Evolutionary conservation across 2,113 vertebrate species (phyloP).

Genomic region (Indicator maculatus): DNA sequence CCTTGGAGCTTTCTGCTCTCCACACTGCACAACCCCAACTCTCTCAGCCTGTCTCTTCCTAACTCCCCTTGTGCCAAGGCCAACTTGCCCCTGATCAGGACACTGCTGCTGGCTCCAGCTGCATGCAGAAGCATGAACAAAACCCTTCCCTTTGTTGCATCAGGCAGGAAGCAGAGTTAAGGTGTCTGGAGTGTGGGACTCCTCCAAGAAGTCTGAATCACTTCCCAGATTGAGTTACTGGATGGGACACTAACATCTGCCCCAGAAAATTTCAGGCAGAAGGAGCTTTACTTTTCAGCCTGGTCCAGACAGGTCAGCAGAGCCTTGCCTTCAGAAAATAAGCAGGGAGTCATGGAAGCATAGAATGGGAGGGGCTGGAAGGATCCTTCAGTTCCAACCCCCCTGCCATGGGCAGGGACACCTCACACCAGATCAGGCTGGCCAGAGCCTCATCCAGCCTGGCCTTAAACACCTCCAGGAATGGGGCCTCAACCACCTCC

Average conservation of each 20-base stretch:
- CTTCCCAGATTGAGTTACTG: neutral
- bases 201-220: neutral
- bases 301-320: neutral
- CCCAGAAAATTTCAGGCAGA: neutral
- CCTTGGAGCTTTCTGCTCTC: no score
- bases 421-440: no score
- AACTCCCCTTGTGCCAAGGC: accelerated
- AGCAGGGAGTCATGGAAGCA: no score
- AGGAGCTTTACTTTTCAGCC: neutral
- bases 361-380: no score
- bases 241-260: neutral
- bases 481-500: no score
- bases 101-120: neutral
- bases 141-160: neutral
- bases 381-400: no score
- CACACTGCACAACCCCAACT: no score
- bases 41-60: neutral
- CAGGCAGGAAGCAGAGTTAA: neutral
- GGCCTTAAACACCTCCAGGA: no score
- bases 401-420: no score
- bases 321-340: neutral
- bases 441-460: no score
- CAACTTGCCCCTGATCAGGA: neutral
- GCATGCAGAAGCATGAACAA: neutral
- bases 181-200: neutral